Evolutionary conservation across 2,113 vertebrate genomes (phyloP), one percentile per base, ranked within the genome.

Genomic region (Sceloporus tristichus): DNA sequence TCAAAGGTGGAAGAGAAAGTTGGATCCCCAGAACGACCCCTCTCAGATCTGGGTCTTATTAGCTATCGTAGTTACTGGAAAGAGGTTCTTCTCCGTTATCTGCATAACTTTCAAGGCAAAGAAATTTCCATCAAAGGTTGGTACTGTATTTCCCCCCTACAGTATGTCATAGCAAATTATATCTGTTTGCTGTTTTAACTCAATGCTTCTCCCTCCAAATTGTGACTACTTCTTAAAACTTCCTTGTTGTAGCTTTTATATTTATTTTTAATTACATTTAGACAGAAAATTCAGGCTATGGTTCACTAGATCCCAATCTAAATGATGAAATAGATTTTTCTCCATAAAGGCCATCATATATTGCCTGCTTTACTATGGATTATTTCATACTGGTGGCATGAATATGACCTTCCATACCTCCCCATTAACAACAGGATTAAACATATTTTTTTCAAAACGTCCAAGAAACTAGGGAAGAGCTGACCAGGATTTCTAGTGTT

Each of bases 21-120:
- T 10, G 99, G 99, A 3, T 99, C 99, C 40, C 99, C 99, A 0
- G 99, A 99, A 78, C 97, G 99, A 2, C 99, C 99, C 0, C 97
- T 99, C 18, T 99, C 99, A 0, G 99, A 99, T 89, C 91, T 99
- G 91, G 99, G 99, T 18, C 98, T 99, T 85, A 99, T 99, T 95
- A 99, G 99, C 95, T 99, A 99, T 93, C 97, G 99, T n/a, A 99
- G 98, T 94, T 99, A 99, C 96, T 99, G 99, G 99, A 99, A 99
- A 94, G 99, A 99, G 76, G 99, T 99, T 54, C 96, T 99, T 19
- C 97, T 99, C 65, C 96, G 98, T 23, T 99, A 99, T 94, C 97
- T 99, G 95, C 98, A 97, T 95, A 98, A 98, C 94, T 99, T 99
- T 92, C 98, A 99, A 94, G 99, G 99, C 92, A 99, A 99, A 93